phyloP scores from a whole-genome alignment of 2,888 invertebrate species.

The Aricia artaxerxes region DNA sequence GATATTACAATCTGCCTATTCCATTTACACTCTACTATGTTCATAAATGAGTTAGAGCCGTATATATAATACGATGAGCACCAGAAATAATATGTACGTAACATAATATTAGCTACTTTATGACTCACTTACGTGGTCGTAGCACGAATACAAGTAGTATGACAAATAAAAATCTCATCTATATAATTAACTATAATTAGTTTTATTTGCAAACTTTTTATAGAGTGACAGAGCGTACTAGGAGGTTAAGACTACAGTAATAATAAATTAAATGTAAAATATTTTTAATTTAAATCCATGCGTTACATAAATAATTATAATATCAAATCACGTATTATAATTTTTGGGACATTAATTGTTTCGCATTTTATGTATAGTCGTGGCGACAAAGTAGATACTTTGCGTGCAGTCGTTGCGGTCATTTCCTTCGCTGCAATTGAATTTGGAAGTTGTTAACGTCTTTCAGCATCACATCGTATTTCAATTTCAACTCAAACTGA shows the following conservation, averaged over 20 bases:
- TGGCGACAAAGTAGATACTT: too few species aligned
- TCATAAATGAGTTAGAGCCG: not conserved
- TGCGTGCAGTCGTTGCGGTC: not conserved
- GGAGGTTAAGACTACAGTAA: not conserved
- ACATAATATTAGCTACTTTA: not conserved
- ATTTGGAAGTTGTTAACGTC: conserved; percentile 9
- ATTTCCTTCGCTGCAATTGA: not conserved
- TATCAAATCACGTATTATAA: not conserved
- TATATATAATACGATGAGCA: too few species aligned
- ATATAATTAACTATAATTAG: not conserved
- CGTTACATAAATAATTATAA: not conserved
- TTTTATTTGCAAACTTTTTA: not conserved
- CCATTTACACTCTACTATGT: conserved; percentile 10
- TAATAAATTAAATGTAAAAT: not conserved
- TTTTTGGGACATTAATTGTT: not conserved
- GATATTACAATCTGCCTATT: conserved; percentile 4
- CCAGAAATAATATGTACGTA: not conserved
- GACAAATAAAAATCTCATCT: not conserved
- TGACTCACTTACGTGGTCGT: too few species aligned
- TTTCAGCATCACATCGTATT: conserved; percentile 13
- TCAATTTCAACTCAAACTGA: conserved; percentile 7
- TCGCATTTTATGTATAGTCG: not conserved
- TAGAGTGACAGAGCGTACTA: not conserved
- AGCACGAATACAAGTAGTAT: not conserved
- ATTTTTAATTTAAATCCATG: conserved; percentile 23